Conservation (phyloP, 2,797 vertebrate species). For the Chiroxiphia lanceolata region DNA sequence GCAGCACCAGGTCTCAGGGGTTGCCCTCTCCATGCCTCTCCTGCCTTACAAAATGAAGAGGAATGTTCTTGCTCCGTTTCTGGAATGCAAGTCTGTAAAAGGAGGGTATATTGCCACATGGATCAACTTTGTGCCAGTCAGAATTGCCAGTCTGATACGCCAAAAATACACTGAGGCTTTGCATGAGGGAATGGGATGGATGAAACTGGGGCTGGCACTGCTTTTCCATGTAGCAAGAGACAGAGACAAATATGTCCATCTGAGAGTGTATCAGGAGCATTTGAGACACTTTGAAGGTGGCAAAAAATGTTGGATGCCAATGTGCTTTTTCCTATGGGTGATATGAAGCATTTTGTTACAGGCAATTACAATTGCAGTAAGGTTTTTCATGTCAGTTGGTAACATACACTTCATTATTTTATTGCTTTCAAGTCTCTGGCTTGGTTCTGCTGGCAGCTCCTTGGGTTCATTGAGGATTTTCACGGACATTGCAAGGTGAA, state of each 20-base stretch:
- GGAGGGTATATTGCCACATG: neutral
- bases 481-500: neutral
- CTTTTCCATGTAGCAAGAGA: neutral
- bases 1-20: neutral
- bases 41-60: neutral
- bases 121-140: neutral
- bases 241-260: neutral
- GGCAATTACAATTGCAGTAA: neutral
- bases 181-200: neutral
- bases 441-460: accelerated
- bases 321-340: neutral
- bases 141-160: neutral
- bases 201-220: neutral
- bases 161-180: neutral
- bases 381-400: neutral
- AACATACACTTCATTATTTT: neutral
- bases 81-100: neutral
- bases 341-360: neutral
- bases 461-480: neutral
- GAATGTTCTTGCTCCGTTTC: neutral
- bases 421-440: neutral
- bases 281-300: neutral
- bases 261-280: neutral
- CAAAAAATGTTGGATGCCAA: neutral
- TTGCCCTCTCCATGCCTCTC: neutral